Conservation (phyloP, 2,888 invertebrate species). For the Drosophila pegasa region DNA sequence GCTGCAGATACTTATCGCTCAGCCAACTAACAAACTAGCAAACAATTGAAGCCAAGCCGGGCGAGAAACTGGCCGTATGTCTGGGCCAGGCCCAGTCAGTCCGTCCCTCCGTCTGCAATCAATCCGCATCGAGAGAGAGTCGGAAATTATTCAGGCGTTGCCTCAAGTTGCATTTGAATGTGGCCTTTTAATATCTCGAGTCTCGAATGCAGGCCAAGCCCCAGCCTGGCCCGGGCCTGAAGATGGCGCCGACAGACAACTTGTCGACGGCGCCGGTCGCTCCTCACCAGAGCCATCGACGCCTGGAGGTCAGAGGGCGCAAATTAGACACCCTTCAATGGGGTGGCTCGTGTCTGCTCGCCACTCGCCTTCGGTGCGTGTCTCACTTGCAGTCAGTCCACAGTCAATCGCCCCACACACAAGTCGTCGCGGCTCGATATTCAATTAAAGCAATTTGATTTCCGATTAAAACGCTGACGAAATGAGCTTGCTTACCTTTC, state of each 20-base stretch:
- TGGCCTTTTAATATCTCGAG: conserved; percentile 25
- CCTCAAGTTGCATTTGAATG: conserved; percentile 55
- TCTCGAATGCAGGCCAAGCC: conserved; percentile 13
- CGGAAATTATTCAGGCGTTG: conserved; percentile 58
- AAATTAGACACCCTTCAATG: conserved; percentile 39
- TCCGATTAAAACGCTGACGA: conserved; percentile 44
- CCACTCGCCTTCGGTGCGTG: conserved; percentile 8
- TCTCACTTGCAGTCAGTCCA: conserved; percentile 7
- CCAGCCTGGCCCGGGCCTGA: not conserved
- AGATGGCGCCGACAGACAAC: conserved; percentile 47
- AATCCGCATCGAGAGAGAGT: conserved; percentile 35
- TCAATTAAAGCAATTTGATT: conserved; percentile 50
- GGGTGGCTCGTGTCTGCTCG: conserved; percentile 5
- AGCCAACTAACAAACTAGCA: conserved; percentile 71
- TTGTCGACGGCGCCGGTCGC: conserved; percentile 44
- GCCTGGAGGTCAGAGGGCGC: conserved; percentile 43
- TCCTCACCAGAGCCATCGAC: not conserved
- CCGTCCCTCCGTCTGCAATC: conserved; percentile 35
- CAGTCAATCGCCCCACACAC: conserved; percentile 1
- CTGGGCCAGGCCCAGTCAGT: conserved; percentile 9
- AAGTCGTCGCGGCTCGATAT: conserved; percentile 25
- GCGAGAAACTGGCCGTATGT: conserved; percentile 40
- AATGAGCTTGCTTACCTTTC: conserved; percentile 11
- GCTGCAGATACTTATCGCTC: conserved; percentile 56
- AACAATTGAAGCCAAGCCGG: conserved; percentile 61